phyloP scores from a whole-genome alignment of 2,888 invertebrate genomes.

The Cotesia congregata region DNA sequence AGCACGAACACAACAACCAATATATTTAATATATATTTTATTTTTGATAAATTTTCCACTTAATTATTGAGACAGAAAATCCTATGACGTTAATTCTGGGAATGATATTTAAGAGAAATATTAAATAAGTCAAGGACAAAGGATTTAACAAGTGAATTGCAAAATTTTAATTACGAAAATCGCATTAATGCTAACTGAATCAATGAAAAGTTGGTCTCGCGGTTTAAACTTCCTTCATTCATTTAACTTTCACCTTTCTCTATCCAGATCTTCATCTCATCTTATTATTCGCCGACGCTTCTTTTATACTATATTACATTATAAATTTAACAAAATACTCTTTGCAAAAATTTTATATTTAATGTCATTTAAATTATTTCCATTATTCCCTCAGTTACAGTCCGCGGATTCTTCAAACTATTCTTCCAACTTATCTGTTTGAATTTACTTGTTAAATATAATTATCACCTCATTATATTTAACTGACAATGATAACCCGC shows the following conservation, averaged over 20 bases:
- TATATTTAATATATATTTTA: background rate
- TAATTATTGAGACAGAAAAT: background rate
- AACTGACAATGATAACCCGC: background rate
- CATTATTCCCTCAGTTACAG: background rate
- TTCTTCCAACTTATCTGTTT: background rate
- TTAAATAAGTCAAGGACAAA: background rate
- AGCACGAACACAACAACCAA: background rate
- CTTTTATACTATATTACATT: constrained; percentile 1
- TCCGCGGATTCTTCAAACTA: background rate
- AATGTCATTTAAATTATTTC: background rate
- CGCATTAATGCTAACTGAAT: constrained; percentile 15
- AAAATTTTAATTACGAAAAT: constrained; percentile 31
- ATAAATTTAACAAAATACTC: background rate
- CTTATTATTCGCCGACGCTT: background rate
- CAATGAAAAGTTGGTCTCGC: constrained; percentile 23
- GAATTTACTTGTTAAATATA: background rate
- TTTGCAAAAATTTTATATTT: background rate
- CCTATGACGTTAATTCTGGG: background rate
- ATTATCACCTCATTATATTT: background rate
- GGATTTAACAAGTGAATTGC: constrained; percentile 7
- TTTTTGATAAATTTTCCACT: background rate
- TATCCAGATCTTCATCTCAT: background rate
- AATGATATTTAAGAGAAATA: background rate
- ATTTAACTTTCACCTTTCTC: background rate
- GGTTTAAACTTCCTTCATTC: background rate